Evolutionary conservation across 2,797 vertebrate genomes (phyloP).

Genomic region (Lacerta agilis): DNA sequence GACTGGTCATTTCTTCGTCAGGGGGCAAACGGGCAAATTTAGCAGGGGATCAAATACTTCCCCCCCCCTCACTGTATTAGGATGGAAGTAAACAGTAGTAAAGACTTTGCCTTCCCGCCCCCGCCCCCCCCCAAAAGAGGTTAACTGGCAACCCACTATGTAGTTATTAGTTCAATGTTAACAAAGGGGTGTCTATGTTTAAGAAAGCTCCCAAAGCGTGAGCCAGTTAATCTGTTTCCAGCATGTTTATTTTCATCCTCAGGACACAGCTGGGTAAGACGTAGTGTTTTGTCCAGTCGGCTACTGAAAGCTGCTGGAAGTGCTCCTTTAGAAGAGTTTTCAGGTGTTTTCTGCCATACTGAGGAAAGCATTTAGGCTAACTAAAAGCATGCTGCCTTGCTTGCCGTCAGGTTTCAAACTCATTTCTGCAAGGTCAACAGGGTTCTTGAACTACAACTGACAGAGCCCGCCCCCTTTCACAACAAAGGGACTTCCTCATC

Average conservation of each 20-base stretch:
- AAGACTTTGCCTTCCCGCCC: too few species aligned
- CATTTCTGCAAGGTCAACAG: not conserved
- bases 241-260: not conserved
- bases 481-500: not conserved
- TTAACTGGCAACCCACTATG: not conserved
- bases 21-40: too few species aligned
- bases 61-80: not conserved
- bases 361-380: not conserved
- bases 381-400: not conserved
- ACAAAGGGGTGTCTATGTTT: conserved; percentile 9
- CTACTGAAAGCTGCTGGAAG: not conserved
- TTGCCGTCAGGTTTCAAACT: not conserved
- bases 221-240: conserved; percentile 15
- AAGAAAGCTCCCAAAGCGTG: not conserved
- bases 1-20: too few species aligned
- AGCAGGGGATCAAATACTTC: too few species aligned
- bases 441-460: not conserved
- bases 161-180: not conserved
- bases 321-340: not conserved
- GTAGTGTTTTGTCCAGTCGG: not conserved
- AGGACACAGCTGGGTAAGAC: not conserved
- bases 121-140: not conserved
- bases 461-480: not conserved
- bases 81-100: not conserved
- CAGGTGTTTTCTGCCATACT: not conserved